phyloP scores from a whole-genome alignment of 2,797 vertebrate species.

The Syngnathus rostellatus region DNA sequence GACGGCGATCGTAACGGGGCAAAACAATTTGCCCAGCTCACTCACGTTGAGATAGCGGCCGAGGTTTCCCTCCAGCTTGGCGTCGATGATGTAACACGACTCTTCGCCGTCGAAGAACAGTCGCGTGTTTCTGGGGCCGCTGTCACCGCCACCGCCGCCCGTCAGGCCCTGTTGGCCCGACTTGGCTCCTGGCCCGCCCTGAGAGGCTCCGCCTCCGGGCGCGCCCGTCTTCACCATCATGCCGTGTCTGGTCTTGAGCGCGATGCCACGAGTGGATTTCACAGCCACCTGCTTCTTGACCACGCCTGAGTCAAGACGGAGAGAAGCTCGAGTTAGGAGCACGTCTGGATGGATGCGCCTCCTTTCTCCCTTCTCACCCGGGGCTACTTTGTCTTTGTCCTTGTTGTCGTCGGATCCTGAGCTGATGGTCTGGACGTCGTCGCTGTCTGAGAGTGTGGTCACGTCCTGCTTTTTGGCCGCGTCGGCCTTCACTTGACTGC shows the following conservation, averaged over 20 bases:
- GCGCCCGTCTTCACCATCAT: conserved; percentile 82
- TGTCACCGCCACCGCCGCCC: conserved; percentile 70
- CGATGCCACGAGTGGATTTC: conserved; percentile 90
- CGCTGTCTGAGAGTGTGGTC: conserved; percentile 90
- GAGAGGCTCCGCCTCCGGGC: conserved; percentile 59
- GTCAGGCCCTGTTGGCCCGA: conserved; percentile 52
- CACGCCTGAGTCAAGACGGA: conserved; percentile 56
- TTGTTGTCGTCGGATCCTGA: conserved; percentile 89
- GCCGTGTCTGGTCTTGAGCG: conserved; percentile 82
- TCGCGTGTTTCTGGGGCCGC: conserved; percentile 72
- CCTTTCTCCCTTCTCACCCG: conserved; percentile 39
- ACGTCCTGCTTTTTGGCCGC: conserved; percentile 76
- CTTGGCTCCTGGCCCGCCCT: conserved; percentile 66
- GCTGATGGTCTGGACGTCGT: conserved; percentile 97
- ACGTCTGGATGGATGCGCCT: neutral
- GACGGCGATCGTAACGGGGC: neutral
- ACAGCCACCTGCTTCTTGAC: conserved; percentile 91
- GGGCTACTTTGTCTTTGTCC: conserved; percentile 67
- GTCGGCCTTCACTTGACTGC: conserved; percentile 51
- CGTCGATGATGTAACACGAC: conserved; percentile 97
- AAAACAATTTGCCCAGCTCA: neutral
- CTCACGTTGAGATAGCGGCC: conserved; percentile 95
- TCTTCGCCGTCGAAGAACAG: conserved; percentile 94
- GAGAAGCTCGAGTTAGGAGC: neutral
- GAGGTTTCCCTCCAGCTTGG: conserved; percentile 94